Base-by-base conservation (phyloP, 2,888 invertebrate genomes). In the Caradrina kadenii region DNA sequence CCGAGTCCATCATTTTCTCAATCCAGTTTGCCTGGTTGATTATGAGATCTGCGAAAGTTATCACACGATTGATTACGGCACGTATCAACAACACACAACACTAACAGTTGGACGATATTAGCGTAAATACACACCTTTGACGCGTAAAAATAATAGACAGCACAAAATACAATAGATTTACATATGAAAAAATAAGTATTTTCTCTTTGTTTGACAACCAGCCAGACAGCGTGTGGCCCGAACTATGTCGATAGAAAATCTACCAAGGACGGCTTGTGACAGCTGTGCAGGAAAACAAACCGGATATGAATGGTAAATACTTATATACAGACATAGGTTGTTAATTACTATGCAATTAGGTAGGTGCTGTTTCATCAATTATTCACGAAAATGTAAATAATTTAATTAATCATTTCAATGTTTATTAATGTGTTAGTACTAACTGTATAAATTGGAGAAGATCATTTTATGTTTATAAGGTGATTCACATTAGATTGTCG, bases 1-100 rank as follows among this genome's bases (percentile, higher is more conserved):
- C 95, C 76, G 94, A 91, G 86, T 96, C 95, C 95, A 95, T 96
- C 91, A 93, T 94, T 91, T 85, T 89, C 86, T 88, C 91, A 91
- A 93, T 93, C 93, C 94, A 94, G 94, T 93, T 93, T 94, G 91
- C 88, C 90, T 90, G 87, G 89, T 91, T 89, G 89, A 89, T 87
- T 87, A 87, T 72, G 87, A 89, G 88, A 92, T 88, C 94, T 93
- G 92, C 87, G 89, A 92, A 92, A 90, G 87, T 89, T 87, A 87
- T 66, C 60, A 78, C 67, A 55, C 53, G 54, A 68, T 79, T 55
- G 56, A 68, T 81, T 83, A 81, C 52, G 49, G 82, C 82, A 83
- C 78, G 72, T 78, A 73, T 58, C 60, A 63, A 66, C 76, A 71
- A 50, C 59, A 67, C 66, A 69, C 22, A 64, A 69, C 69, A 68